A percentile compares a stretch with the other conserved stretches of the same genome.
phyloP scores from a whole-genome alignment of 2,113 vertebrate genomes.

The Sitta europaea region DNA sequence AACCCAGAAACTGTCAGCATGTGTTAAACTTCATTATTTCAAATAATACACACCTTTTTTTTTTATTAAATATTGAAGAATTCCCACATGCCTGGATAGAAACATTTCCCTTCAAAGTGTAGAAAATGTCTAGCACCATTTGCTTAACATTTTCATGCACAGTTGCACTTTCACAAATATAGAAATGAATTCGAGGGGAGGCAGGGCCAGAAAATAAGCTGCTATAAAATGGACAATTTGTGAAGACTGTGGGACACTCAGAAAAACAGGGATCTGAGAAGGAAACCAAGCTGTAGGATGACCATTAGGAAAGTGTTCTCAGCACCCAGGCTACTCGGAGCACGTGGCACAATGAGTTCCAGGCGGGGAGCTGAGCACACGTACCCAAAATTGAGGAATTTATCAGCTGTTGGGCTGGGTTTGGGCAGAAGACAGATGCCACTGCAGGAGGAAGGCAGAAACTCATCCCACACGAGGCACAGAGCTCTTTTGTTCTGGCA shows the following conservation, averaged over 20 bases:
- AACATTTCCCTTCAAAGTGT: neutral
- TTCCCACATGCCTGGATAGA: neutral
- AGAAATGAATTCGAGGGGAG: neutral
- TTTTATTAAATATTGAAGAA: neutral
- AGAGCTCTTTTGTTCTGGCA: neutral
- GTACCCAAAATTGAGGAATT: neutral
- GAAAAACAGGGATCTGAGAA: neutral
- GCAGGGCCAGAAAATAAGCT: neutral
- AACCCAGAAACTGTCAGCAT: neutral
- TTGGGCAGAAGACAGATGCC: neutral
- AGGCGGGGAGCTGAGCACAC: rapidly evolving
- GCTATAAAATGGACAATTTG: neutral
- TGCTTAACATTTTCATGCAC: neutral
- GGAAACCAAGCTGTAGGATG: neutral
- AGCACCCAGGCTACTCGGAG: neutral
- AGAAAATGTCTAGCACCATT: neutral
- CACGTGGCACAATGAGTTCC: rapidly evolving
- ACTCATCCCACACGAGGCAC: neutral
- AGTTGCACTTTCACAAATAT: neutral
- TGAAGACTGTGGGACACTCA: neutral
- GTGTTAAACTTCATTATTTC: neutral
- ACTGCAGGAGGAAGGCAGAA: neutral
- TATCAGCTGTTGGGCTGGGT: neutral
- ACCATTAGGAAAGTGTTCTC: neutral
- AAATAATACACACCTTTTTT: neutral